Conservation (phyloP, 2,113 vertebrate genomes). For the Catharus fuscescens region DNA sequence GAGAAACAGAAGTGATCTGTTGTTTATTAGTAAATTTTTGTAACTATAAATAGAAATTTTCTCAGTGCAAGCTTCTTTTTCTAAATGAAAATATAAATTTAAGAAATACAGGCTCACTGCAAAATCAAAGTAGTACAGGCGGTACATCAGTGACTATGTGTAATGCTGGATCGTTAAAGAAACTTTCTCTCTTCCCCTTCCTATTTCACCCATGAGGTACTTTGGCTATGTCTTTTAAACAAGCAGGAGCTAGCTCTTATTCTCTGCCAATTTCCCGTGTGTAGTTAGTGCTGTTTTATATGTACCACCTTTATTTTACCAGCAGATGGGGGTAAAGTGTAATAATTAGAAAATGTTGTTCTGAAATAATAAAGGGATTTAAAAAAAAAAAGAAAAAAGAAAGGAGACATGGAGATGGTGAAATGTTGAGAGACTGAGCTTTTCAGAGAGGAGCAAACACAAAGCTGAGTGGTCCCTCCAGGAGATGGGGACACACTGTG, state of each 20-base stretch:
- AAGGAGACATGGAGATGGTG: background rate
- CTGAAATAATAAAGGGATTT: background rate
- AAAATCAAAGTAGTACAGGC: background rate
- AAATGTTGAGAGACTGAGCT: background rate
- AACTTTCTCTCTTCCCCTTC: background rate
- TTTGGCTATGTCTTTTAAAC: background rate
- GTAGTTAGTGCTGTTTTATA: background rate
- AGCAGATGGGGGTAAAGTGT: slow-evolving; percentile 34
- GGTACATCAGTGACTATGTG: background rate
- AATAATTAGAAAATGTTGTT: background rate
- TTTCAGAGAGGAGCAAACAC: background rate
- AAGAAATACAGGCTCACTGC: background rate
- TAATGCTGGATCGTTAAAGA: background rate
- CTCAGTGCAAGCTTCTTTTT: background rate
- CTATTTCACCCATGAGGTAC: background rate
- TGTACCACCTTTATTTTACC: background rate
- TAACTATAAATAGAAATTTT: background rate
- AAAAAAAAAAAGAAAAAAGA: background rate
- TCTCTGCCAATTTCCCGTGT: background rate
- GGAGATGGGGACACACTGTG: background rate
- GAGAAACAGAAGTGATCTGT: background rate
- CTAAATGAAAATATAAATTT: background rate
- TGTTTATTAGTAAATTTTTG: background rate
- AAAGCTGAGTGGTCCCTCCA: background rate
- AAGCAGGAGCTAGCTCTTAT: background rate